Conservation (phyloP, 2,797 vertebrate species). For the Smutsia gigantea region DNA sequence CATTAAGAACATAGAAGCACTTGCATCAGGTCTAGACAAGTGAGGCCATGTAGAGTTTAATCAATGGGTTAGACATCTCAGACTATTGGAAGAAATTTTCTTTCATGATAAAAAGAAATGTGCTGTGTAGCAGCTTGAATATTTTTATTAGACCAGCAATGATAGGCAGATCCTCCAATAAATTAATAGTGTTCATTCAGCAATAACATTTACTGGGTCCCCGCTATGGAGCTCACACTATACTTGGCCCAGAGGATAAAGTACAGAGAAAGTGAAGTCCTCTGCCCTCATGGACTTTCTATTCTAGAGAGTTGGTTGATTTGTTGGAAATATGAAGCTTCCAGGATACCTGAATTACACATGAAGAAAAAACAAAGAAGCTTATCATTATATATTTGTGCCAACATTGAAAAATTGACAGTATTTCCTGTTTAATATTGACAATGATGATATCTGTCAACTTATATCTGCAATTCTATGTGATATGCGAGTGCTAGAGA, state of each 20-base stretch:
- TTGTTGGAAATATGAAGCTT: background rate
- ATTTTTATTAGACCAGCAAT: background rate
- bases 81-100: background rate
- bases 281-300: background rate
- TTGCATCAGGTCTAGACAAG: background rate
- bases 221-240: background rate
- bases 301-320: background rate
- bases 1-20: background rate
- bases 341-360: background rate
- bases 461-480: background rate
- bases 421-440: slow-evolving; percentile 6
- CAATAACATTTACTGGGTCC: background rate
- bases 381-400: background rate
- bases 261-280: background rate
- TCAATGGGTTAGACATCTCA: background rate
- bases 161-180: background rate
- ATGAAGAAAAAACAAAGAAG: background rate
- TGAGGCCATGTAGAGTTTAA: background rate
- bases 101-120: background rate
- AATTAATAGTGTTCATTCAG: background rate
- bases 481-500: background rate
- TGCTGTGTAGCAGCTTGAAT: background rate
- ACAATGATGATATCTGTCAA: background rate
- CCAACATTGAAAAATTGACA: background rate
- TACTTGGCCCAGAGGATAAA: background rate